Evolutionary conservation across 2,888 invertebrate genomes (phyloP), one percentile per base, ranked within the genome.

Genomic region (Diplazon laetatorius): DNA sequence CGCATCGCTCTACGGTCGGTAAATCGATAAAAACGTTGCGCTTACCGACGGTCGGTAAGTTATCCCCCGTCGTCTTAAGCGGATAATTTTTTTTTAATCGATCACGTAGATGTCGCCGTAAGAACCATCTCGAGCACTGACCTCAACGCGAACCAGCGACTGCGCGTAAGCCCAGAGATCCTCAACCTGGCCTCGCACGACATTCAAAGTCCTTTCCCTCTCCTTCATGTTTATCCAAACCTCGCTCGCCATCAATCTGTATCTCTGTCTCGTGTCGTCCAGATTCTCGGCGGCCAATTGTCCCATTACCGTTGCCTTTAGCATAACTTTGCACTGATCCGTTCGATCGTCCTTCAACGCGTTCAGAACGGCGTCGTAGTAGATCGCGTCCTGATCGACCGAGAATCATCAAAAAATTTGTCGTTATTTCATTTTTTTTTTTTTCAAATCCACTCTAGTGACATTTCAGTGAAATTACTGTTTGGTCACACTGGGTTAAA

Each of bases 221-320:
- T 93, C 93, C 80, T 92, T 93, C 94, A 95, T 94, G 82, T 94
- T 94, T 2, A 90, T 91, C 89, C 94, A 94, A 50, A 95, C 93
- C 68, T 93, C 92, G 62, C 91, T 91, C 82, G 94, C 93, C 78
- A 95, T 86, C 62, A 91, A 92, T 82, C 92, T 92, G 85, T 93
- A 95, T 83, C 94, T 94, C 60, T 92, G 92, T 78, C 93, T 93
- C 65, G 94, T 91, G 81, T 95, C 94, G 66, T 94, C 94, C 25
- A 94, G 90, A 86, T 95, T 94, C 86, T 95, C 95, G 82, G 93
- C 93, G 0, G 94, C 94, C 0, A 94, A 89, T 85, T 95, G 95
- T 0, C 95, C 95, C 91, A 95, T 93, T 84, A 93, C 92, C 0
- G 94, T 94, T 0, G 94, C 93, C 20, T 93, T 93, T 88, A 94